Evolutionary conservation across 1,140 invertebrate species (phyloP), one percentile per base, ranked within the genome.

Genomic region (Trichoplusia ni): DNA sequence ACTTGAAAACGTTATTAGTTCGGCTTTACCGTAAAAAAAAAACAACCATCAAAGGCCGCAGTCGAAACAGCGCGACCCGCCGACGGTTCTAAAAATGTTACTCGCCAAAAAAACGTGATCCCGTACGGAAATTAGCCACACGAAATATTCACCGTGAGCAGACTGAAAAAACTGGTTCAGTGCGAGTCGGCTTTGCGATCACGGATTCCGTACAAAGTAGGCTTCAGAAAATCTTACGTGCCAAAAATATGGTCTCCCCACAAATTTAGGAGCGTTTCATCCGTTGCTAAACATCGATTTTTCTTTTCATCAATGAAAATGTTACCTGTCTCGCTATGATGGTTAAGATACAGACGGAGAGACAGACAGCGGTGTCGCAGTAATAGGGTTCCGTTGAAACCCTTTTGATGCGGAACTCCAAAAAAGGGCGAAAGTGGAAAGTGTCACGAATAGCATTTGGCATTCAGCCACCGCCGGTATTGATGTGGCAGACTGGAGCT

Each of bases 391-490:
- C n/a, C n/a, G n/a, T n/a, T n/a, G n/a, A n/a, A n/a, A n/a, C n/a
- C n/a, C n/a, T n/a, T n/a, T n/a, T n/a, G n/a, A n/a, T n/a, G n/a
- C n/a, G n/a, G n/a, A n/a, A n/a, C n/a, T n/a, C n/a, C n/a, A n/a
- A n/a, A n/a, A n/a, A n/a, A n/a, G n/a, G 79, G 83, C 64, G 81
- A 88, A 84, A 89, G 84, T 89, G 81, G 76, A 81, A 86, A 84
- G 78, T 89, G 84, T 86, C 86, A 87, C 86, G 86, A 80, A 83
- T 73, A 68, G 69, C 81, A 84, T 89, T 89, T 81, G 82, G 84
- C 77, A 86, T 82, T 79, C 82, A 82, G 82, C 82, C 77, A 78
- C 76, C 62, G 37, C 61, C 64, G 59, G 77, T 86, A 87, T 85
- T 85, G 86, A 87, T 80, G 83, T 73, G 72, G 81, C 78, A 89